These are phyloP conservation scores for Agonopterix arenella DNA, from an alignment of 2,888 invertebrate genomes.

Conservation along the genomic window DNA sequence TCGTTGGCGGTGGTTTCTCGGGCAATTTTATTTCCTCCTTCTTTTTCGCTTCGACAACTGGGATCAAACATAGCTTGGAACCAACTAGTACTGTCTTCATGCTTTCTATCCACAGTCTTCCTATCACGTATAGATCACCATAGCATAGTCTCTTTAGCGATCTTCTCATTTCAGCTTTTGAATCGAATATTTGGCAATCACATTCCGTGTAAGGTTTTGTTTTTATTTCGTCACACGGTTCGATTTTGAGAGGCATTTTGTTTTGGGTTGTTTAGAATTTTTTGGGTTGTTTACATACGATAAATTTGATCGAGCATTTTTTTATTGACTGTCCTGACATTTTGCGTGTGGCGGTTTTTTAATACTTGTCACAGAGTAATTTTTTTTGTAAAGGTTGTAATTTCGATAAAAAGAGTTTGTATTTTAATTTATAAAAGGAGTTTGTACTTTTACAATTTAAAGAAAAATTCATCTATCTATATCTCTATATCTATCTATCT, in stretches of 20 bases:
- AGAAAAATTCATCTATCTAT: too few species aligned
- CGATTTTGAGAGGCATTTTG: background rate
- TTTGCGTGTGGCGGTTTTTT: too few species aligned
- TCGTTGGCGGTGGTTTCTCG: constrained; percentile 45
- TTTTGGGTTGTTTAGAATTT: background rate
- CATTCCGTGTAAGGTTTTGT: background rate
- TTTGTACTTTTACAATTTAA: too few species aligned
- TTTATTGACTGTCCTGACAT: too few species aligned
- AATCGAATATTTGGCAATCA: constrained; percentile 13
- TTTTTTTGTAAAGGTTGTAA: too few species aligned
- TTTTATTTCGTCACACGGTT: background rate
- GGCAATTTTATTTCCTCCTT: background rate
- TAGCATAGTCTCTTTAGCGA: constrained; percentile 18
- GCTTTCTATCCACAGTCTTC: constrained; percentile 37
- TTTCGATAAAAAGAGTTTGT: too few species aligned
- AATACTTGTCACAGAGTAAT: too few species aligned
- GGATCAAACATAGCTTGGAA: constrained; percentile 29
- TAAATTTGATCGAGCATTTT: too few species aligned
- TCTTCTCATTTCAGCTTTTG: constrained; percentile 17
- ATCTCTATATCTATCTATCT: too few species aligned
- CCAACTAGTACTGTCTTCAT: constrained; percentile 33
- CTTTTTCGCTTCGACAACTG: constrained; percentile 30
- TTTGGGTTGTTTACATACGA: too few species aligned
- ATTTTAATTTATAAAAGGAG: too few species aligned
- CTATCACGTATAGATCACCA: constrained; percentile 38